Percentiles rank a stretch among this genome's conserved stretches.
Conservation (phyloP, 2,113 vertebrate species). For the Hemiprocne comata region DNA sequence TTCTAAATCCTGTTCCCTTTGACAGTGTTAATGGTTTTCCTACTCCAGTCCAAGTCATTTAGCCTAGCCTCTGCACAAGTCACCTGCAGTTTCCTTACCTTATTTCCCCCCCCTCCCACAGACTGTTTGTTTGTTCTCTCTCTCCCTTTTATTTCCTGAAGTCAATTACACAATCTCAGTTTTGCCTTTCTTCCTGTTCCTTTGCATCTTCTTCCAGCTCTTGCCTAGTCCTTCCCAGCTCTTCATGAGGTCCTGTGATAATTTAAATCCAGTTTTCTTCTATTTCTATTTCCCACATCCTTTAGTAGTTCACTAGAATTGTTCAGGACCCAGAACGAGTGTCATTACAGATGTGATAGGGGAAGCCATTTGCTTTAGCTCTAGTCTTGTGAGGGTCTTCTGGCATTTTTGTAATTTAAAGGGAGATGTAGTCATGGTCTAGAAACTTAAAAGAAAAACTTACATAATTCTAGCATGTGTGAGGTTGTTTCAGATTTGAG, state of each 20-base stretch:
- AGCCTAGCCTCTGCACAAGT: not conserved
- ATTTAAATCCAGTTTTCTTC: not conserved
- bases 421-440: not conserved
- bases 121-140: not conserved
- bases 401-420: not conserved
- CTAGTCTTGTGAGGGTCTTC: not conserved
- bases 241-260: not conserved
- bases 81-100: not conserved
- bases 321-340: not conserved
- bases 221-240: not conserved
- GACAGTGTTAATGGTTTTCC: not conserved
- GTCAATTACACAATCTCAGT: not conserved
- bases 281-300: not conserved
- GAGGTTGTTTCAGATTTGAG: not conserved
- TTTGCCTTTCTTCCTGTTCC: not conserved
- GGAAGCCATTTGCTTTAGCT: not conserved
- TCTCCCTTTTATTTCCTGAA: not conserved
- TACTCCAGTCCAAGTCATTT: not conserved
- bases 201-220: not conserved
- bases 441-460: not conserved
- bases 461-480: not conserved
- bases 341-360: not conserved
- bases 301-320: not conserved
- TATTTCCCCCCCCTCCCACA: not conserved
- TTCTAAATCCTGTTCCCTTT: not conserved